phyloP scores from a whole-genome alignment of 2,113 vertebrate genomes.

The Oryzias woworae region DNA sequence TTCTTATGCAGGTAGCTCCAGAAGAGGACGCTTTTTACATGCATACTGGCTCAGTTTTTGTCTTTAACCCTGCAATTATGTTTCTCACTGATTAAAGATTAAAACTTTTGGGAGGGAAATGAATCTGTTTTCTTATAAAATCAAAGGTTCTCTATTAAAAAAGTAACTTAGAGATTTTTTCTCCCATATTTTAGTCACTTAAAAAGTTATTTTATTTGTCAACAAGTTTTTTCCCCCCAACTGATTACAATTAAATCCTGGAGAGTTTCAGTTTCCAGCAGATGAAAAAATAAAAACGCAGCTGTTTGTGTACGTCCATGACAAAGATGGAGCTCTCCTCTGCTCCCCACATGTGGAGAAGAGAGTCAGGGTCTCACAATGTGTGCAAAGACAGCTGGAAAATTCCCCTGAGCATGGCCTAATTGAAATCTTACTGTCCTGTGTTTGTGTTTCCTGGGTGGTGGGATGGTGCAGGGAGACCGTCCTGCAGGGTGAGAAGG shows the following conservation, averaged over 20 bases:
- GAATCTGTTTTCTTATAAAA: not conserved
- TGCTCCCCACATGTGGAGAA: slow-evolving; percentile 71
- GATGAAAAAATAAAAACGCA: slow-evolving; percentile 34
- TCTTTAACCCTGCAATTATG: slow-evolving; percentile 19
- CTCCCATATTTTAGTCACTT: slow-evolving; percentile 22
- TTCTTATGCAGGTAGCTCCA: slow-evolving; percentile 76
- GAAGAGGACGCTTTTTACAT: slow-evolving; percentile 30
- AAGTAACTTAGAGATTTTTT: slow-evolving; percentile 19
- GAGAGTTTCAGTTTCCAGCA: slow-evolving; percentile 49
- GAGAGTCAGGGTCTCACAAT: slow-evolving; percentile 55
- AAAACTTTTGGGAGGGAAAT: not conserved
- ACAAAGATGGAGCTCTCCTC: slow-evolving; percentile 57
- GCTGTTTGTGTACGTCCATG: slow-evolving; percentile 37
- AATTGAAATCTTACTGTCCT: slow-evolving; percentile 79
- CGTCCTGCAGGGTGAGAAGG: slow-evolving; percentile 23
- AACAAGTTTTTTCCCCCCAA: slow-evolving; percentile 30
- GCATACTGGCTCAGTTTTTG: slow-evolving; percentile 5
- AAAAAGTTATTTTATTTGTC: slow-evolving; percentile 25
- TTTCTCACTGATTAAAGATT: slow-evolving; percentile 27
- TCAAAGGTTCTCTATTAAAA: not conserved
- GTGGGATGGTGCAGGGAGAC: slow-evolving; percentile 47
- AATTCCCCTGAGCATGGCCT: slow-evolving; percentile 70
- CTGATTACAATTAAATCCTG: slow-evolving; percentile 49
- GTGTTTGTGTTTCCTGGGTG: slow-evolving; percentile 68
- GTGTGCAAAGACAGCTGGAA: slow-evolving; percentile 74